phyloP scores from a whole-genome alignment of 2,113 vertebrate species.

The Pseudois nayaur region DNA sequence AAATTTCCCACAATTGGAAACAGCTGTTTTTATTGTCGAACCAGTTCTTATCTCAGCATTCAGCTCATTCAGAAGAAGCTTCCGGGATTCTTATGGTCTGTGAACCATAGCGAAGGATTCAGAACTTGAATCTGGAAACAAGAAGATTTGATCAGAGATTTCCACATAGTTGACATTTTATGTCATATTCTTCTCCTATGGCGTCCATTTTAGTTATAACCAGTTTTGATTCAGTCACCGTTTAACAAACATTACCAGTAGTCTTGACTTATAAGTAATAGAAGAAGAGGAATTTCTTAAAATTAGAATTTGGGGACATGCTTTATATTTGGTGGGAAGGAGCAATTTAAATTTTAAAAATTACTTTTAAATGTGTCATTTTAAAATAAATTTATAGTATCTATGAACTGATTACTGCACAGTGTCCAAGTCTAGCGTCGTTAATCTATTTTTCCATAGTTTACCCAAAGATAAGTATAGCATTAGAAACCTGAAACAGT shows the following conservation, averaged over 20 bases:
- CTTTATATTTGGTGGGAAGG: slow-evolving; percentile 12
- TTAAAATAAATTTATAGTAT: background rate
- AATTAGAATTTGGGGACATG: background rate
- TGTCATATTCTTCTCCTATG: background rate
- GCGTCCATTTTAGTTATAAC: background rate
- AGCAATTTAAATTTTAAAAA: slow-evolving; percentile 3
- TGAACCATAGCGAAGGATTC: background rate
- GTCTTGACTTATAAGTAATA: background rate
- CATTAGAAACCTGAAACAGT: background rate
- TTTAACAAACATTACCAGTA: background rate
- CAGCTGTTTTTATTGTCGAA: slow-evolving; percentile 25
- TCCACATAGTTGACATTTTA: background rate
- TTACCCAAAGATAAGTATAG: background rate
- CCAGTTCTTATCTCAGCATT: background rate
- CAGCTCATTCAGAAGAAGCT: slow-evolving; percentile 21
- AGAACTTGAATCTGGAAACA: background rate
- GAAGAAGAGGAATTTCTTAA: slow-evolving; percentile 1
- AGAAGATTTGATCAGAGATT: background rate
- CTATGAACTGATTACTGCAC: background rate
- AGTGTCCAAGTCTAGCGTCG: background rate
- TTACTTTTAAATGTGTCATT: background rate
- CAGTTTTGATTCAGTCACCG: slow-evolving; percentile 16
- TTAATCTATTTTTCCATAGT: background rate
- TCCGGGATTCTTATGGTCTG: background rate
- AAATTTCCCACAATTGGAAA: slow-evolving; percentile 56